These are phyloP conservation scores for Cheilinus undulatus DNA, from an alignment of 2,113 vertebrate genomes.

Conservation along the genomic window DNA sequence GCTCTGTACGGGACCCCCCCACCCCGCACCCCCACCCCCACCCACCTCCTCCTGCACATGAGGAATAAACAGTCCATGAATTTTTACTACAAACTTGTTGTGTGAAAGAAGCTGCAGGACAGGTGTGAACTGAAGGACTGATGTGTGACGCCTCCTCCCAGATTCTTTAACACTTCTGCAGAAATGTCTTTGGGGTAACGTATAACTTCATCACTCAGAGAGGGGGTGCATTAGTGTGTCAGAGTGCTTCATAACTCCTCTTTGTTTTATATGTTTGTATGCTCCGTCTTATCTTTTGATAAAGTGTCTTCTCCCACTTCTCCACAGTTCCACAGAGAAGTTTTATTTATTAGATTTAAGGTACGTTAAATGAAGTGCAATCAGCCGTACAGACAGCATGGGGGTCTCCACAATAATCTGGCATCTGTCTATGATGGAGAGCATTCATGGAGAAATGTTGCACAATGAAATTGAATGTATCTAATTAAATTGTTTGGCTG, in stretches of 20 bases:
- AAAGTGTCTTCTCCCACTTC: constrained; percentile 72
- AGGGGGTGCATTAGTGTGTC: constrained; percentile 79
- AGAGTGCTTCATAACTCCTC: constrained; percentile 77
- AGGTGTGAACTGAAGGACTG: constrained; percentile 69
- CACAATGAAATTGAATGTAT: constrained; percentile 89
- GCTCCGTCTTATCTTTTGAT: constrained; percentile 74
- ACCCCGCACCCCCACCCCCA: neutral
- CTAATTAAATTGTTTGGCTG: constrained; percentile 84
- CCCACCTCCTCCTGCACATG: constrained; percentile 5
- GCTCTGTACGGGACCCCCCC: neutral
- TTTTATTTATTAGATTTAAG: constrained; percentile 86
- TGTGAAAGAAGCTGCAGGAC: constrained; percentile 62
- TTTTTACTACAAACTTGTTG: constrained; percentile 48
- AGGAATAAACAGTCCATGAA: constrained; percentile 43
- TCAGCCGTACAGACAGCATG: constrained; percentile 67
- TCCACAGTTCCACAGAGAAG: constrained; percentile 75
- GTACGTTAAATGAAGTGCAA: constrained; percentile 85
- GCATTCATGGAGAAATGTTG: constrained; percentile 81
- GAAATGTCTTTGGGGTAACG: constrained; percentile 75
- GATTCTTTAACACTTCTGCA: constrained; percentile 57
- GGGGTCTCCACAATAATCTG: constrained; percentile 68
- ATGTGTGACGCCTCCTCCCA: constrained; percentile 48
- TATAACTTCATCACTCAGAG: constrained; percentile 68
- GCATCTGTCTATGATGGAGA: constrained; percentile 69
- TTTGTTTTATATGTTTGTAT: constrained; percentile 74